Percentiles rank a stretch among this genome's conserved stretches.
Conservation (phyloP, 2,888 invertebrate species). For the Parthenolecanium corni region DNA sequence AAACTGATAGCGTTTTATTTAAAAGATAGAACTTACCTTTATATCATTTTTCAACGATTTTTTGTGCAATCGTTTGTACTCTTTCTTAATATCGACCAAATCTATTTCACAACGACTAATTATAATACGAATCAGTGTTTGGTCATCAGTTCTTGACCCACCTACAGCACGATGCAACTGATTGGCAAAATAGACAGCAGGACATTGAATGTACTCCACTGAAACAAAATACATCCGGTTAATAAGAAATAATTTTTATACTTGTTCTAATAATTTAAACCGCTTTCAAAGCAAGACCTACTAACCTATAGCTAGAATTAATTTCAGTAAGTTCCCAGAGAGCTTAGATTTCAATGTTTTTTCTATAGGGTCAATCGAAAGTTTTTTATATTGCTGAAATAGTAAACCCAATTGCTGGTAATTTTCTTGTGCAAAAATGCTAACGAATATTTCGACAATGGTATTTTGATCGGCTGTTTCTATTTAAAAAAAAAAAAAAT, state of each 20-base stretch:
- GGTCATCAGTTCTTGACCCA: conserved; percentile 45
- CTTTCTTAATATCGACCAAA: conserved; percentile 42
- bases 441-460: conserved; percentile 59
- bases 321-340: conserved; percentile 54
- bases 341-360: conserved; percentile 58
- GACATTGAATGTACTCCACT: conserved; percentile 60
- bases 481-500: conserved; percentile 30
- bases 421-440: conserved; percentile 60
- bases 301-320: conserved; percentile 57
- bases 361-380: conserved; percentile 60
- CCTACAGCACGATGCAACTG: conserved; percentile 42
- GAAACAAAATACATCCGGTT: conserved; percentile 35
- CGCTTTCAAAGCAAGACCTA: no score
- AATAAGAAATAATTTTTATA: background rate
- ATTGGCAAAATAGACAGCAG: conserved; percentile 47
- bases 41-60: conserved; percentile 47
- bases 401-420: conserved; percentile 56
- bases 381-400: conserved; percentile 60
- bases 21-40: conserved; percentile 45
- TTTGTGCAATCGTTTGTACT: conserved; percentile 40
- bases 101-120: conserved; percentile 43
- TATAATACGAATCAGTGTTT: conserved; percentile 43
- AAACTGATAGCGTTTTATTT: no score
- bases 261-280: background rate
- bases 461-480: conserved; percentile 59